Evolutionary conservation across 2,113 vertebrate species (phyloP).

Genomic region (Menura novaehollandiae): DNA sequence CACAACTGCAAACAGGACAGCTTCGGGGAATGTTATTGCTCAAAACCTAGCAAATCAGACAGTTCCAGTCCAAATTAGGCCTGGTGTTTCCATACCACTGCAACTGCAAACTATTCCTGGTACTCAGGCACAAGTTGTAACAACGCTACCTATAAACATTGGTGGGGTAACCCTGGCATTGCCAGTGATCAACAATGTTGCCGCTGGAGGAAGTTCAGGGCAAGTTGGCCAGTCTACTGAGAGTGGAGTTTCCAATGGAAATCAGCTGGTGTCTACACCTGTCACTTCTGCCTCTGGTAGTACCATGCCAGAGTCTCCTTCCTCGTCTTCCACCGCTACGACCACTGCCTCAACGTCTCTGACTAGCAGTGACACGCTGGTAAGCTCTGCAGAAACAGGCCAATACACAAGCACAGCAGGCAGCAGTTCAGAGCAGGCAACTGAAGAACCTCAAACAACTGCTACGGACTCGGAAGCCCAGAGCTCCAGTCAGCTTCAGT

Average conservation of each 20-base stretch:
- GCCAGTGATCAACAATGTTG: constrained; percentile 92
- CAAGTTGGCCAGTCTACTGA: constrained; percentile 89
- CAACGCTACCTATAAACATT: constrained; percentile 95
- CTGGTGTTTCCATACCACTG: constrained; percentile 92
- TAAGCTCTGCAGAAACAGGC: constrained; percentile 79
- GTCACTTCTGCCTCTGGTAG: constrained; percentile 76
- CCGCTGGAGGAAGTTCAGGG: constrained; percentile 81
- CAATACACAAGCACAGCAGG: constrained; percentile 77
- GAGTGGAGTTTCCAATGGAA: constrained; percentile 88
- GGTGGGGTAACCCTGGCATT: constrained; percentile 94
- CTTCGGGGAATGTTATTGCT: constrained; percentile 84
- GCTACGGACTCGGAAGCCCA: constrained; percentile 77
- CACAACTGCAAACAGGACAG: constrained; percentile 77
- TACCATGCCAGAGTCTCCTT: constrained; percentile 77
- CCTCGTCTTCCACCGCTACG: constrained; percentile 74
- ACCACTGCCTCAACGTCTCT: constrained; percentile 75
- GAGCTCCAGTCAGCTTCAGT: constrained; percentile 82
- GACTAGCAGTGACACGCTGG: constrained; percentile 75
- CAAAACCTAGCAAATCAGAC: constrained; percentile 88
- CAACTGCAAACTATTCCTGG: constrained; percentile 94
- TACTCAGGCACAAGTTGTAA: constrained; percentile 90
- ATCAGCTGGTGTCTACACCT: constrained; percentile 79
- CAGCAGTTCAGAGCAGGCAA: constrained; percentile 69
- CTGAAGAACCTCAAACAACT: constrained; percentile 80
- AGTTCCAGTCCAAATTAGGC: constrained; percentile 93